Base-by-base conservation (phyloP, 2,113 vertebrate species). In the Arenaria interpres region DNA sequence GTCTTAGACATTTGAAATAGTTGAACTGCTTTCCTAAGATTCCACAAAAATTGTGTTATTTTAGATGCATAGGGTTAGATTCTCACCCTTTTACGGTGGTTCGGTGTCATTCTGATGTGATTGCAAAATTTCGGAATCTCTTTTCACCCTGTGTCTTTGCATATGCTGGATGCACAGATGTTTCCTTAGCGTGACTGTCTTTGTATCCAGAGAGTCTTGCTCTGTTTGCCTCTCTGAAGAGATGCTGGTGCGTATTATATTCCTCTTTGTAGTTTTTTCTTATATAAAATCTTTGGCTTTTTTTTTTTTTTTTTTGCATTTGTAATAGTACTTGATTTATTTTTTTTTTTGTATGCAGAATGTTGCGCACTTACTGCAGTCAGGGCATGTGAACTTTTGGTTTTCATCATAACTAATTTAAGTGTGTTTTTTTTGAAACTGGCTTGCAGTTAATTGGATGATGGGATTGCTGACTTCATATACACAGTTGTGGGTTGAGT, bases 201-300 rank as follows among this genome's bases (percentile, higher is more conserved):
- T 54, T 63, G 54, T 59, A 46, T n/a, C 25, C 23, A 41, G 48
- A 30, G 66, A 43, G 20, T 39, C 41, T 67, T 68, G 18, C 9
- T 50, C 19, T 56, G 6, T 64, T 35, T 62, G 32, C 39, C 76
- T 80, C 14, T 73, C 37, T 63, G 6, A 41, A 66, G 41, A 62
- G n/a, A 24, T 1, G 3, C 23, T 1, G 5, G 9, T 74, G 63
- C 8, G 6, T 0, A 0, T 28, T 54, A 33, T 24, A 27, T 77
- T 77, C n/a, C 6, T 16, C 76, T 73, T 62, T 41, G 27, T 32
- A 57, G 59, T 66, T 59, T 90, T 88, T 32, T 50, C 48, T 39
- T 60, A 3, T 4, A 14, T 60, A 56, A 79, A 80, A 30, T 51
- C 6, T 72, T 76, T 51, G 4, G 2, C 21, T 0, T 32, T 50